These are phyloP conservation scores for Orientallactaga sibirica DNA, from an alignment of 2,797 vertebrate genomes.

Conservation along the genomic window DNA sequence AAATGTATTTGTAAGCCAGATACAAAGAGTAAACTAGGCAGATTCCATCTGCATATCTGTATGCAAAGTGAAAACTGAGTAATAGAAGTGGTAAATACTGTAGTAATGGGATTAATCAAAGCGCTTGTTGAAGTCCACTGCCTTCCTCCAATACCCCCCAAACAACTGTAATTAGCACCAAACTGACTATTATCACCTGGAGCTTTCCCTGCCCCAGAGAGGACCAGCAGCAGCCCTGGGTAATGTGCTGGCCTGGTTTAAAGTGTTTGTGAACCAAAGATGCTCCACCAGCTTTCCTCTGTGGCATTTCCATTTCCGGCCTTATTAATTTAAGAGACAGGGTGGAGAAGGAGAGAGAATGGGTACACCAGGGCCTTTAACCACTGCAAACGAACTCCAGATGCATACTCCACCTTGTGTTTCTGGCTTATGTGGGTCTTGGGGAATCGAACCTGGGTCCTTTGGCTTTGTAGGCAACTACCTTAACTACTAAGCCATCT, in stretches of 20 bases:
- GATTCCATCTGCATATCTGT: not conserved
- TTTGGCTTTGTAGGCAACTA: no score
- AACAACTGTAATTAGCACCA: not conserved
- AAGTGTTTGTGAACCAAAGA: not conserved
- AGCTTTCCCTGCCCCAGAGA: not conserved
- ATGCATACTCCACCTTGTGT: no score
- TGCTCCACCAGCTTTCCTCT: not conserved
- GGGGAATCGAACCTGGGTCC: no score
- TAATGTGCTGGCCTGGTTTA: not conserved
- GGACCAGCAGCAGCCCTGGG: not conserved
- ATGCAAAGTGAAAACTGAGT: not conserved
- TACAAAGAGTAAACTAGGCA: not conserved
- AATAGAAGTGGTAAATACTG: not conserved
- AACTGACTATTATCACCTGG: not conserved
- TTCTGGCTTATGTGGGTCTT: no score
- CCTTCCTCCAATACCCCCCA: not conserved
- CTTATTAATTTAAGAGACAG: not conserved
- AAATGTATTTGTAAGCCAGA: conserved; percentile 38
- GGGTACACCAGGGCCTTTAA: no score
- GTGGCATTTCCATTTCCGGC: not conserved
- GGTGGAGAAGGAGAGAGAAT: no score
- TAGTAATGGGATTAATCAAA: not conserved
- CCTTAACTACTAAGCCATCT: no score
- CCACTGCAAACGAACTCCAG: no score
- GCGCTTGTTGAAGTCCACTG: not conserved